Evolutionary conservation across 2,888 invertebrate species (phyloP).

Genomic region (Drosophila neonasuta): DNA sequence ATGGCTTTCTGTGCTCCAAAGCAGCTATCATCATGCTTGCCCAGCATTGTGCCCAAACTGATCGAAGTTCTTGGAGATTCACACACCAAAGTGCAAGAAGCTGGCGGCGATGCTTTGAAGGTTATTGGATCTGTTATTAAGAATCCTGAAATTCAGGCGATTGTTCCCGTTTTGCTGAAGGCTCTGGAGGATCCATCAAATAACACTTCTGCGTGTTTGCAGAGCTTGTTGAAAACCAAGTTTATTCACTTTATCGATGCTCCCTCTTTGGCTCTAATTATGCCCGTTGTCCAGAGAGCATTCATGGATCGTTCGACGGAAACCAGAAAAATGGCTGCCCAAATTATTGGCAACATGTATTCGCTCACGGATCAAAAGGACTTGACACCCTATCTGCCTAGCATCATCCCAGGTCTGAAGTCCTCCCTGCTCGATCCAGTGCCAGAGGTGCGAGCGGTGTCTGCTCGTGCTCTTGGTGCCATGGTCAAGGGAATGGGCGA

Average conservation of each 20-base stretch:
- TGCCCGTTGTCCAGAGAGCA: slow-evolving; percentile 99
- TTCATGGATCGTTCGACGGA: slow-evolving; percentile 99
- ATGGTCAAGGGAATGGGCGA: slow-evolving; percentile 99
- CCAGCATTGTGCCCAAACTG: slow-evolving; percentile 98
- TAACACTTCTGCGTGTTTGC: slow-evolving; percentile 96
- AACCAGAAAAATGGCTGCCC: slow-evolving; percentile 99
- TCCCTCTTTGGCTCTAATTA: slow-evolving; percentile 98
- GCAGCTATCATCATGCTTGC: slow-evolving; percentile 98
- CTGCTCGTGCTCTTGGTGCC: slow-evolving; percentile 97
- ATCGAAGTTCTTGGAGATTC: slow-evolving; percentile 98
- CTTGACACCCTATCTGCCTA: slow-evolving; percentile 96
- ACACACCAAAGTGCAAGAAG: slow-evolving; percentile 97
- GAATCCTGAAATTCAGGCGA: slow-evolving; percentile 98
- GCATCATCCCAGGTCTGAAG: slow-evolving; percentile 97
- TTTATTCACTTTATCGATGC: slow-evolving; percentile 99
- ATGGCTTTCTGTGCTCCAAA: slow-evolving; percentile 99
- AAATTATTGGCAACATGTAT: slow-evolving; percentile 99
- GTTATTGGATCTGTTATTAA: slow-evolving; percentile 98
- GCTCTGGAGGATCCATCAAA: slow-evolving; percentile 98
- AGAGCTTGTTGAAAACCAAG: slow-evolving; percentile 95
- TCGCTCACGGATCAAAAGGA: slow-evolving; percentile 99
- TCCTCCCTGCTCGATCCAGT: slow-evolving; percentile 98
- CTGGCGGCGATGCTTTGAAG: slow-evolving; percentile 96
- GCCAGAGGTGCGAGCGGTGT: slow-evolving; percentile 97
- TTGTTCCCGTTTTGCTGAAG: slow-evolving; percentile 92